Conservation (phyloP, 23 tunicate genomes). For the Ciona savignyi region DNA sequence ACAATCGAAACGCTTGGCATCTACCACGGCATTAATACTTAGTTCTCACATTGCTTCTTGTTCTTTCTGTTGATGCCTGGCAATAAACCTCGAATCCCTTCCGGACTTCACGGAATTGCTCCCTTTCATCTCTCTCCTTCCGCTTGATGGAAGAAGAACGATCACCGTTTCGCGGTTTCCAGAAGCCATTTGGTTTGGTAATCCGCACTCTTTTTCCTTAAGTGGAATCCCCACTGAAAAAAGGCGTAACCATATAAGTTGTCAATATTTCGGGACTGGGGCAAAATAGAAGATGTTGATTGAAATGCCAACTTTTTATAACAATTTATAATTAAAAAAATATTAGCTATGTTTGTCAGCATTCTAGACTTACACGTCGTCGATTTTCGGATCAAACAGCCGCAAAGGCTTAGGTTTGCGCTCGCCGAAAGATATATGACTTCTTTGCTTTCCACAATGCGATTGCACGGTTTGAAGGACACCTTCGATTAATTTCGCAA, state of each 20-base stretch:
- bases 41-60: slow-evolving; percentile 56
- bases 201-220: too few relatives aligned
- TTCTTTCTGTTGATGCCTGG: slow-evolving; percentile 62
- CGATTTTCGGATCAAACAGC: slow-evolving; percentile 59
- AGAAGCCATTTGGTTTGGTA: slow-evolving; percentile 33
- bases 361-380: slow-evolving; percentile 65
- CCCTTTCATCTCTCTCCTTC: slow-evolving; percentile 65
- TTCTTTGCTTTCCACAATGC: slow-evolving; percentile 22
- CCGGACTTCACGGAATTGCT: slow-evolving; percentile 50
- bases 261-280: too few relatives aligned
- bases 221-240: slow-evolving; percentile 67
- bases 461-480: slow-evolving; percentile 10
- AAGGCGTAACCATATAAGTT: too few relatives aligned
- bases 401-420: slow-evolving; percentile 46
- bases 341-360: too few relatives aligned
- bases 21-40: not conserved
- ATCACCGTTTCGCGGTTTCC: slow-evolving; percentile 51
- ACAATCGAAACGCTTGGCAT: too few relatives aligned
- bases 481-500: not conserved
- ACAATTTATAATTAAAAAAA: not conserved
- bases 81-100: slow-evolving; percentile 55
- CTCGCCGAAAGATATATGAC: slow-evolving; percentile 24
- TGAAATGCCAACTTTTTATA: too few relatives aligned
- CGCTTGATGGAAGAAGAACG: slow-evolving; percentile 40
- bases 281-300: too few relatives aligned